Evolutionary conservation across 2,888 invertebrate genomes (phyloP).

Genomic region (Boloria selene): DNA sequence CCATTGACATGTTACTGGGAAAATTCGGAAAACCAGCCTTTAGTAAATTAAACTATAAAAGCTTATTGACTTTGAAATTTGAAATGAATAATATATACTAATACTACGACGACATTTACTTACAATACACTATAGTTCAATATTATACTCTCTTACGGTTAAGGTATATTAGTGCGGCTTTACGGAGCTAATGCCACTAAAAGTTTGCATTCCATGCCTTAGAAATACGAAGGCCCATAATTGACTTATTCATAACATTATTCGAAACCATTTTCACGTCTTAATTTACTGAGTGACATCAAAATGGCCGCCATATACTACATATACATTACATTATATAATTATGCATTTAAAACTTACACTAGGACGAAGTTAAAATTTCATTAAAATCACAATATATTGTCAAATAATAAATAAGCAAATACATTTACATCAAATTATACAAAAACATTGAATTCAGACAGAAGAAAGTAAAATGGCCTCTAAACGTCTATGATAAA

Average conservation of each 20-base stretch:
- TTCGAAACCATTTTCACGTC: background rate
- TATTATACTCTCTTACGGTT: slow-evolving; percentile 5
- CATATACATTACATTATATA: slow-evolving; percentile 8
- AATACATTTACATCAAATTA: no score
- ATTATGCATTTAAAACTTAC: background rate
- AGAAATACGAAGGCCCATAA: slow-evolving; percentile 20
- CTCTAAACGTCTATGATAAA: no score
- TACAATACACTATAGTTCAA: slow-evolving; percentile 2
- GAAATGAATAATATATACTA: no score
- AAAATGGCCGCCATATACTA: slow-evolving; percentile 2
- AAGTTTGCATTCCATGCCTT: slow-evolving; percentile 10
- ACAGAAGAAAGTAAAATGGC: no score
- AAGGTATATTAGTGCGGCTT: background rate
- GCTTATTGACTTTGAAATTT: no score
- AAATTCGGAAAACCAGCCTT: no score
- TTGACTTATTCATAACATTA: slow-evolving; percentile 15
- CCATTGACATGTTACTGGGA: no score
- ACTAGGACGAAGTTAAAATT: background rate
- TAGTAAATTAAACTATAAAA: no score
- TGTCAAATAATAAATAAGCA: background rate
- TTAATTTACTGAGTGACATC: background rate
- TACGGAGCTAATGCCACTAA: slow-evolving; percentile 19
- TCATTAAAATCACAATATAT: slow-evolving; percentile 3
- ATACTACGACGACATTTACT: background rate
- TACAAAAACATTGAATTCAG: no score